These are phyloP conservation scores for Aphelinus certus DNA, from an alignment of 1,140 invertebrate species.

Conservation along the genomic window DNA sequence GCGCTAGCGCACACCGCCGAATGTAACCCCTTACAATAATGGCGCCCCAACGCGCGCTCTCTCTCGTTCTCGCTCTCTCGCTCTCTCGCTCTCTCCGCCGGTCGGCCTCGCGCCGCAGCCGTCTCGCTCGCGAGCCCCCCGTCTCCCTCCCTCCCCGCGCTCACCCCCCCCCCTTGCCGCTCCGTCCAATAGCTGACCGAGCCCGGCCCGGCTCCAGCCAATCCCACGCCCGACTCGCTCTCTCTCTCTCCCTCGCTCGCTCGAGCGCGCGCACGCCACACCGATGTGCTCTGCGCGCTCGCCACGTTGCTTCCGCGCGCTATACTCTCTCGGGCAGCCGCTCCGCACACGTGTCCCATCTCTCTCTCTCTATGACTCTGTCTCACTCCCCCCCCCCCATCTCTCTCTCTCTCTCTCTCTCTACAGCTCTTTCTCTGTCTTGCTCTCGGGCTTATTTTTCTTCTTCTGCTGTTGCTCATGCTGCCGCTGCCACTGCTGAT, in stretches of 20 bases:
- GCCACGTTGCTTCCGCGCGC: conserved; percentile 39
- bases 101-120: not conserved
- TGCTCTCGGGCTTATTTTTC: conserved; percentile 13
- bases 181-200: too few relatives aligned
- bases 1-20: conserved; percentile 55
- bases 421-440: conserved; percentile 15
- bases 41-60: conserved; percentile 64
- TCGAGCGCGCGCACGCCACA: not conserved
- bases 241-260: conserved; percentile 26
- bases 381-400: not conserved
- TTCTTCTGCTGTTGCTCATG: not conserved
- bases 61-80: too few relatives aligned
- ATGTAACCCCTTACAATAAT: conserved; percentile 71
- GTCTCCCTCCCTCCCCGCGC: too few relatives aligned
- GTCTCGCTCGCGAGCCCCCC: not conserved
- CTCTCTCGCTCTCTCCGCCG: conserved; percentile 34
- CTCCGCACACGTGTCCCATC: not conserved
- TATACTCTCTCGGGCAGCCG: not conserved
- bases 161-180: too few relatives aligned
- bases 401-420: not conserved
- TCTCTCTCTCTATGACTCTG: not conserved
- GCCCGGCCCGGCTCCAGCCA: too few relatives aligned
- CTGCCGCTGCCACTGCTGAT: conserved; percentile 31
- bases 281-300: conserved; percentile 27
- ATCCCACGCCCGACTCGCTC: not conserved